These are phyloP conservation scores for Corythaixoides concolor DNA, from an alignment of 2,113 vertebrate genomes.

Conservation along the genomic window DNA sequence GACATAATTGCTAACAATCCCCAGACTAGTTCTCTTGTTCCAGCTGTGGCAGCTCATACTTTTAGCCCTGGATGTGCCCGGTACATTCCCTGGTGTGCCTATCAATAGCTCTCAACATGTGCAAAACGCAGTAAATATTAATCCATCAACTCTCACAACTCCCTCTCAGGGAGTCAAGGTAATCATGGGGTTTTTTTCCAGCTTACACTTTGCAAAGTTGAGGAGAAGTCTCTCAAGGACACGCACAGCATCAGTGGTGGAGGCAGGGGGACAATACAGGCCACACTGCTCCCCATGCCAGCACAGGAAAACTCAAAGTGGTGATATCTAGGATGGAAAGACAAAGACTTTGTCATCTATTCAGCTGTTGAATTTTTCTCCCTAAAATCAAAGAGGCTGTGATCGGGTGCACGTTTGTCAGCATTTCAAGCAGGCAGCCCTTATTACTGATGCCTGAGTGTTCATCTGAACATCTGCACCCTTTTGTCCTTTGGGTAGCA, in stretches of 20 bases:
- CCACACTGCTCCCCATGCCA: not conserved
- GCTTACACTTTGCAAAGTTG: not conserved
- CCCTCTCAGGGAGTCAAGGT: not conserved
- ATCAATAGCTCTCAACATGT: not conserved
- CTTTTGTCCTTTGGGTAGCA: not conserved
- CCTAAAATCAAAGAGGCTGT: not conserved
- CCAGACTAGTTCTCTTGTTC: not conserved
- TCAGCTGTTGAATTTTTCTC: not conserved
- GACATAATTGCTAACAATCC: not conserved
- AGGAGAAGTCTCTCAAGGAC: not conserved
- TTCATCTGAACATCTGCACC: constrained; percentile 8
- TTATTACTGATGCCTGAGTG: not conserved
- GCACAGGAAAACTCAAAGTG: not conserved
- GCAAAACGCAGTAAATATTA: constrained; percentile 17
- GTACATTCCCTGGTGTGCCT: not conserved
- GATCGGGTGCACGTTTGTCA: not conserved
- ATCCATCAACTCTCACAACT: constrained; percentile 11
- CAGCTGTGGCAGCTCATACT: constrained; percentile 10
- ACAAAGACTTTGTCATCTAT: not conserved
- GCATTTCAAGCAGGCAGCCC: not conserved
- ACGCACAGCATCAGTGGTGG: fast-evolving
- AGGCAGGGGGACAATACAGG: not conserved
- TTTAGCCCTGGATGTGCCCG: not conserved
- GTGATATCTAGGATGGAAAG: not conserved
- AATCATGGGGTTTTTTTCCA: not conserved